Percentiles rank a stretch among this genome's conserved stretches.
Evolutionary conservation across 1,140 invertebrate genomes (phyloP).

Genomic region (Halesus radiatus): DNA sequence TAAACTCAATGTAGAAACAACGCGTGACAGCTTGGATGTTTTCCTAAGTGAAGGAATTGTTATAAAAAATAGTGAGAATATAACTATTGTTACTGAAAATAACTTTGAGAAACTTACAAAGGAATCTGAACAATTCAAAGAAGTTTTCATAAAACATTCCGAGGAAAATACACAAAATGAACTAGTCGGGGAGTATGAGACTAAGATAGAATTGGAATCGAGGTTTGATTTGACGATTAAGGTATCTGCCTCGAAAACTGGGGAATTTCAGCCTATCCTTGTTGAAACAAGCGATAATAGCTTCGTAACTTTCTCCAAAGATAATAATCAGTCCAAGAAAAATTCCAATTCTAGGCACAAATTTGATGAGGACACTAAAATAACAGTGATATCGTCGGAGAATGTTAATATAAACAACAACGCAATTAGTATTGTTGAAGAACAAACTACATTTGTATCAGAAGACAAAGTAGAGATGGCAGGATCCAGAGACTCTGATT

Average conservation of each 20-base stretch:
- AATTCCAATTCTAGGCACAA: neutral
- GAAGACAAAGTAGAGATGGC: conserved; percentile 62
- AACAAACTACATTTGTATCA: conserved; percentile 52
- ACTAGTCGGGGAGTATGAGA: conserved; percentile 60
- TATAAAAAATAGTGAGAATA: neutral
- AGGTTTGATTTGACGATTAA: conserved; percentile 69
- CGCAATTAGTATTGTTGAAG: conserved; percentile 38
- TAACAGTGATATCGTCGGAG: neutral
- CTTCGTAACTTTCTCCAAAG: neutral
- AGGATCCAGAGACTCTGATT: conserved; percentile 64
- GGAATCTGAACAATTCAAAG: neutral
- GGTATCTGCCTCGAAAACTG: conserved; percentile 64
- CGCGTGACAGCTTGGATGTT: no score
- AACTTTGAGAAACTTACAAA: conserved; percentile 48
- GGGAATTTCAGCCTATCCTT: conserved; percentile 41
- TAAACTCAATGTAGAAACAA: no score
- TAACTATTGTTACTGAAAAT: conserved; percentile 12
- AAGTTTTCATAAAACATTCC: conserved; percentile 10
- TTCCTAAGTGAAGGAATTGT: neutral
- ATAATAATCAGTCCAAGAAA: neutral
- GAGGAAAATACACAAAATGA: conserved; percentile 26
- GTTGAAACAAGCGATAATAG: conserved; percentile 40
- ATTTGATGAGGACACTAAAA: neutral
- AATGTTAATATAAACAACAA: conserved; percentile 3
- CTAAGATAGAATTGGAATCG: conserved; percentile 67